Evolutionary conservation across 2,888 invertebrate genomes (phyloP).

Genomic region (Folsomia candida): DNA sequence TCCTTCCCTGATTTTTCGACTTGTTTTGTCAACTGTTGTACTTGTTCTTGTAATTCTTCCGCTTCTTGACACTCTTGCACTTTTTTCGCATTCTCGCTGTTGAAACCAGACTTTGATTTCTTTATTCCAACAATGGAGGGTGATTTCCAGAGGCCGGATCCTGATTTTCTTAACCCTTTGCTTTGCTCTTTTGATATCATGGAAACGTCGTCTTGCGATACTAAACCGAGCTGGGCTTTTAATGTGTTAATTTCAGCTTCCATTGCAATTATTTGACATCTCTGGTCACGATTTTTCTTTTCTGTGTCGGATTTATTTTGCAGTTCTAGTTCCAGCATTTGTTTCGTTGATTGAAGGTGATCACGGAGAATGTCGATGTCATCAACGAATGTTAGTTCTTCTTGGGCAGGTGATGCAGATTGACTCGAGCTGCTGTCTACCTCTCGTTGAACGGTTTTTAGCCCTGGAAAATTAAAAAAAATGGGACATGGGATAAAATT

Average conservation of each 20-base stretch:
- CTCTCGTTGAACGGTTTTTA: conserved; percentile 17
- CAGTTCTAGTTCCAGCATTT: conserved; percentile 80
- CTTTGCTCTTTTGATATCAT: conserved; percentile 37
- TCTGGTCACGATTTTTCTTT: conserved; percentile 78
- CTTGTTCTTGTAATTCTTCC: conserved; percentile 56
- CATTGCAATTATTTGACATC: conserved; percentile 50
- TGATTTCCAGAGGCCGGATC: conserved; percentile 49
- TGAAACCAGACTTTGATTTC: conserved; percentile 47
- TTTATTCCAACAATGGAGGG: conserved; percentile 47
- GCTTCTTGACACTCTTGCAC: conserved; percentile 25
- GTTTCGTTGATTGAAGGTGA: conserved; percentile 86
- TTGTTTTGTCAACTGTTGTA: conserved; percentile 45
- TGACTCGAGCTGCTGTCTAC: not conserved
- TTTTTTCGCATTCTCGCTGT: conserved; percentile 19
- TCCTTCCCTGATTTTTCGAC: conserved; percentile 58
- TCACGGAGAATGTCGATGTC: conserved; percentile 87
- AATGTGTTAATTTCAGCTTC: conserved; percentile 47
- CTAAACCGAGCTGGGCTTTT: conserved; percentile 45
- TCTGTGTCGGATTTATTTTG: conserved; percentile 81
- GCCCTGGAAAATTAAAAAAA: conserved; percentile 60
- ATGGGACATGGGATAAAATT: not conserved
- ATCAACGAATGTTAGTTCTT: conserved; percentile 69
- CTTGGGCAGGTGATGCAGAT: conserved; percentile 53
- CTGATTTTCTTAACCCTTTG: conserved; percentile 40
- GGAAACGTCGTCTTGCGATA: conserved; percentile 46